These are phyloP conservation scores for Orcinus orca DNA, from an alignment of 2,113 vertebrate species.

Conservation along the genomic window DNA sequence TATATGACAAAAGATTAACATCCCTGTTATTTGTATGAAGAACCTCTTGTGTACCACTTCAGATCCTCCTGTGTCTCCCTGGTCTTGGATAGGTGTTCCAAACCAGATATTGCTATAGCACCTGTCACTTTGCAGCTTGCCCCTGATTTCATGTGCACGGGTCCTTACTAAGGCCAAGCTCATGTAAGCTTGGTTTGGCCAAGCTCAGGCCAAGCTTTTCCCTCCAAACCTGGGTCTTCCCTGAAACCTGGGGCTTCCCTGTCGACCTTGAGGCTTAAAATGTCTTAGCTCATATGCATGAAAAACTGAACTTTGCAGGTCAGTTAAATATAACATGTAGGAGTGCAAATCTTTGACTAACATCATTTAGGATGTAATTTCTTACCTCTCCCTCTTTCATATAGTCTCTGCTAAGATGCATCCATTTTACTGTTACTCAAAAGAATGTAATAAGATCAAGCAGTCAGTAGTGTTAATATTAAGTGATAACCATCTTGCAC, in stretches of 20 bases:
- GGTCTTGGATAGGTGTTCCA: neutral
- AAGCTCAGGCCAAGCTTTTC: no score
- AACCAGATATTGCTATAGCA: neutral
- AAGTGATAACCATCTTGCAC: neutral
- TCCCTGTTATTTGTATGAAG: neutral
- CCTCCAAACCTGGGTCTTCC: no score
- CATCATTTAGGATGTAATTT: neutral
- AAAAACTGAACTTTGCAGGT: neutral
- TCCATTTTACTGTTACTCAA: neutral
- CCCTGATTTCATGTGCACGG: neutral
- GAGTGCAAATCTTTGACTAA: neutral
- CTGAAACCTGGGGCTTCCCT: neutral
- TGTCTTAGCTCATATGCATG: neutral
- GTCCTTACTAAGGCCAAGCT: accelerated
- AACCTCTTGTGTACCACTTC: accelerated
- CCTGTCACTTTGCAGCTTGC: neutral
- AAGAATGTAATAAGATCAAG: neutral
- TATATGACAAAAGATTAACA: no score
- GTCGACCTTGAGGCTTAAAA: neutral
- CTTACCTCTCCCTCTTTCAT: neutral
- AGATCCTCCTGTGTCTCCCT: neutral
- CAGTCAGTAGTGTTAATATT: neutral
- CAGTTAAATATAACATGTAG: neutral
- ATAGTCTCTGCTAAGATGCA: neutral
- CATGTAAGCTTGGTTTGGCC: no score